Conservation (phyloP, 2,888 invertebrate genomes). For the Lampropteryx suffumata region DNA sequence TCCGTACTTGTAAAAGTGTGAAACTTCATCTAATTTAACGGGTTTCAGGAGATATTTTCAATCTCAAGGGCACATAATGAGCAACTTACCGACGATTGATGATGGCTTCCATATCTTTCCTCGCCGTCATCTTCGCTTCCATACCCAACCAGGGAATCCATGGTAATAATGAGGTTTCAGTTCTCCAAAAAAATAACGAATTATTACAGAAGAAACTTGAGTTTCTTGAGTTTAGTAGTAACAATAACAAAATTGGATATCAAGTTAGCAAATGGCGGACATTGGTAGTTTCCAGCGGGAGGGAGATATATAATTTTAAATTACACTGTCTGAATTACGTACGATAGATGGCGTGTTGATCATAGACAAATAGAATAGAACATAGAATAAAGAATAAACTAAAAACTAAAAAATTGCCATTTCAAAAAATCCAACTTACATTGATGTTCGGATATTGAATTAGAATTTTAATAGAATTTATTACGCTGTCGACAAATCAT, state of each 20-base stretch:
- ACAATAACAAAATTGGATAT: no score
- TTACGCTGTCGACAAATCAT: no score
- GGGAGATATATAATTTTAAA: no score
- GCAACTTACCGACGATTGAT: conserved; percentile 63
- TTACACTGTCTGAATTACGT: neutral
- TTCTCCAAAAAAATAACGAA: no score
- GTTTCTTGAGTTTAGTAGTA: no score
- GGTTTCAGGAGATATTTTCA: neutral
- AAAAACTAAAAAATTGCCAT: conserved; percentile 1
- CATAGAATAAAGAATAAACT: conserved; percentile 14
- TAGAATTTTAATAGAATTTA: neutral
- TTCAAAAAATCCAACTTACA: neutral
- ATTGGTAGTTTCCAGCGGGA: no score
- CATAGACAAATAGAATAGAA: conserved; percentile 7
- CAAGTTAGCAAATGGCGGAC: conserved; percentile 19
- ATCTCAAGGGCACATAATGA: conserved; percentile 41
- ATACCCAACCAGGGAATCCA: conserved; percentile 91
- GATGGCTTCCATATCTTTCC: conserved; percentile 60
- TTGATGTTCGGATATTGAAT: conserved; percentile 17
- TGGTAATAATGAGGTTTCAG: conserved; percentile 48
- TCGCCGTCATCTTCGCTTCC: conserved; percentile 91
- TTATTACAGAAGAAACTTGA: no score
- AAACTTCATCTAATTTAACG: neutral
- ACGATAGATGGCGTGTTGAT: neutral
- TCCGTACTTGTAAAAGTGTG: conserved; percentile 43